These are phyloP conservation scores for Eudyptes chrysolophus DNA, from an alignment of 2,113 vertebrate species.

Conservation along the genomic window DNA sequence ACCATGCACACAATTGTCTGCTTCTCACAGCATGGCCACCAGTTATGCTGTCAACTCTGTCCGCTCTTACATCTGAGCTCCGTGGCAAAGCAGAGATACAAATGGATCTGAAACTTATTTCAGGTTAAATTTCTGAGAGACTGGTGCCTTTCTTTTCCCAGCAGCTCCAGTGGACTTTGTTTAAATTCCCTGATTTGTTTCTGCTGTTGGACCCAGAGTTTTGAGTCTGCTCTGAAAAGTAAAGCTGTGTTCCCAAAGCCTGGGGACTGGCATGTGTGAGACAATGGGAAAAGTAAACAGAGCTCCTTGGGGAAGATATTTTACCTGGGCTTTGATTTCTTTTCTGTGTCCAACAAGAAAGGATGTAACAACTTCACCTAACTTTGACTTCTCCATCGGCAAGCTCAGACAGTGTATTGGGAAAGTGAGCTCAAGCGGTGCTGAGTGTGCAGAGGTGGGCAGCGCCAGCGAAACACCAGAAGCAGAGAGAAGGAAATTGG, in stretches of 20 bases:
- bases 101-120: neutral
- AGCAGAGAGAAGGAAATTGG: constrained; percentile 6
- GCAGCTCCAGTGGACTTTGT: neutral
- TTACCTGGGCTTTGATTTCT: neutral
- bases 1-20: neutral
- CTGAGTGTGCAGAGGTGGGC: neutral
- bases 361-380: neutral
- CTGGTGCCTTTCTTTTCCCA: neutral
- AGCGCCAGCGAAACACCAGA: neutral
- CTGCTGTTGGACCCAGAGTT: neutral
- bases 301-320: neutral
- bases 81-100: neutral
- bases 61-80: neutral
- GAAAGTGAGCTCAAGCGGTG: neutral
- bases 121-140: neutral
- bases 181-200: neutral
- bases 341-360: neutral
- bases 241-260: neutral
- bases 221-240: neutral
- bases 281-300: neutral
- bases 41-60: neutral
- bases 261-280: neutral
- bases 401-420: accelerated
- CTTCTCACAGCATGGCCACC: neutral
- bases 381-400: neutral